phyloP scores from a whole-genome alignment of 2,888 invertebrate species.

The Aphodius granarius region DNA sequence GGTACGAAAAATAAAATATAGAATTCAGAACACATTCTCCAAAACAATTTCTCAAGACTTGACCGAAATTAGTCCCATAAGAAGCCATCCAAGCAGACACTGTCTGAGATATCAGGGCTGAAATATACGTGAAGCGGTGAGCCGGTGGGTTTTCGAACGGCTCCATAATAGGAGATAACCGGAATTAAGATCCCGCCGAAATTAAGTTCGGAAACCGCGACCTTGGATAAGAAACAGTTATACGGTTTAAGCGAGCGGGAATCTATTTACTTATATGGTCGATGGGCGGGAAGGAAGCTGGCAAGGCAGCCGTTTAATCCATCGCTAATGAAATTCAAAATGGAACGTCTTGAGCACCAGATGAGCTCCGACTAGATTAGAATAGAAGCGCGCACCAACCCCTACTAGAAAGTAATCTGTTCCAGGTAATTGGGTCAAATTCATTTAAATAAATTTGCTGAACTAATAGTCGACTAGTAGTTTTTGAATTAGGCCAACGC shows the following conservation, averaged over 20 bases:
- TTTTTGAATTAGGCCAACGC: background rate
- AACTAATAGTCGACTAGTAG: background rate
- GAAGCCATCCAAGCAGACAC: background rate
- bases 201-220: background rate
- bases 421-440: background rate
- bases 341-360: conserved; percentile 18
- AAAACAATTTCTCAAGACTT: no score
- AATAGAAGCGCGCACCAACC: background rate
- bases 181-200: background rate
- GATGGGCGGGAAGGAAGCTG: background rate
- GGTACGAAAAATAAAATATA: no score
- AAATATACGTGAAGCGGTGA: background rate
- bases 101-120: background rate
- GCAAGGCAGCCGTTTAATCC: conserved; percentile 16
- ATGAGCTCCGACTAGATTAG: background rate
- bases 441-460: background rate
- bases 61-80: background rate
- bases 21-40: no score
- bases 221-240: background rate
- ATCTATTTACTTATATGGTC: background rate
- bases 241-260: background rate
- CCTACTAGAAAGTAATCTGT: background rate
- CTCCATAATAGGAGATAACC: background rate
- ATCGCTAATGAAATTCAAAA: conserved; percentile 26
- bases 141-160: background rate